phyloP scores from a whole-genome alignment of 2,888 invertebrate species.

The Tipula vernalis region DNA sequence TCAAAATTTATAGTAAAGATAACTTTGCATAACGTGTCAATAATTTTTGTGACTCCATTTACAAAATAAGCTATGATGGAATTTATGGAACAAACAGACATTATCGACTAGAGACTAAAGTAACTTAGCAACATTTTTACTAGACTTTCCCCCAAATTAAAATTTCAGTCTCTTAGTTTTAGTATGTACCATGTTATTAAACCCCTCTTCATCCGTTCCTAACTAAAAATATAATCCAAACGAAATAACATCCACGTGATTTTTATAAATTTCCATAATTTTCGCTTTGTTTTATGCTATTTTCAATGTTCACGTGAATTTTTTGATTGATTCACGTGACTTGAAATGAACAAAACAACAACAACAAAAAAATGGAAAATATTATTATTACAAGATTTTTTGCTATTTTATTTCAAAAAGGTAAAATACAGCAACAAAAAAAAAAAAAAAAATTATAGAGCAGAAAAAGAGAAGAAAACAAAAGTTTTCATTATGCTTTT shows the following conservation, averaged over 20 bases:
- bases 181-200: background rate
- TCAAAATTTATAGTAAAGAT: too few species aligned
- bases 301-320: constrained; percentile 15
- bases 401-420: background rate
- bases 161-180: background rate
- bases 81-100: too few species aligned
- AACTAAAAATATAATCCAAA: background rate
- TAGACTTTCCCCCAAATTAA: too few species aligned
- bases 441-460: constrained; percentile 8
- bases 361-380: constrained; percentile 6
- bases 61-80: too few species aligned
- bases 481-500: constrained; percentile 4
- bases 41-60: too few species aligned
- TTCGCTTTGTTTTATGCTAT: background rate
- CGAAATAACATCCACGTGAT: background rate
- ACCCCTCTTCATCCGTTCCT: background rate
- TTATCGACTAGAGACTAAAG: too few species aligned
- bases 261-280: background rate
- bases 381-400: background rate
- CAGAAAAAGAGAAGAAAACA: background rate
- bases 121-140: too few species aligned
- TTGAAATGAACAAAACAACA: background rate
- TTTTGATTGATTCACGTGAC: constrained; percentile 17
- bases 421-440: background rate
- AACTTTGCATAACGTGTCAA: too few species aligned